phyloP scores from a whole-genome alignment of 2,888 invertebrate genomes.

The Cyclophora albipunctata region DNA sequence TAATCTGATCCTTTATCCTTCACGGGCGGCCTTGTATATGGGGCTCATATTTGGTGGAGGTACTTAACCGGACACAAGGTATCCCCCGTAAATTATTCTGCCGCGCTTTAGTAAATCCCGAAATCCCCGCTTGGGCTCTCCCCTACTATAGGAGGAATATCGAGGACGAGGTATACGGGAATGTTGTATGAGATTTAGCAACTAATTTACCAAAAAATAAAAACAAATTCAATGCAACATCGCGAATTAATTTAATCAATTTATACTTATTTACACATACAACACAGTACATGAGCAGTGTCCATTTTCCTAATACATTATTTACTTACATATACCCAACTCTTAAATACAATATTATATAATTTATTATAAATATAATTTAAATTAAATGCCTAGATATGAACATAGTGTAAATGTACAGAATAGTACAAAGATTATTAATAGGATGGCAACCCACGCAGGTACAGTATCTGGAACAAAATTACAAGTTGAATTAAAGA shows the following conservation, averaged over 20 bases:
- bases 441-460: conserved; percentile 84
- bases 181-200: no score
- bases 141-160: no score
- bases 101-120: no score
- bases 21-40: no score
- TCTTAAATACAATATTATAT: conserved; percentile 12
- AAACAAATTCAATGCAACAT: conserved; percentile 30
- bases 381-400: conserved; percentile 82
- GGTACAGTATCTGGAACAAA: conserved; percentile 82
- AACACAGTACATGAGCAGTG: conserved; percentile 49
- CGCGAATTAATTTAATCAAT: conserved; percentile 57
- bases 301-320: conserved; percentile 41
- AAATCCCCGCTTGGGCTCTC: no score
- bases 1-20: no score
- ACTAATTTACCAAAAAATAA: conserved; percentile 9
- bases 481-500: conserved; percentile 25
- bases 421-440: conserved; percentile 85
- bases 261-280: conserved; percentile 59
- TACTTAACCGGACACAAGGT: no score
- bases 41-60: no score
- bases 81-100: no score
- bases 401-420: conserved; percentile 88
- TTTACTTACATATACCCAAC: conserved; percentile 1
- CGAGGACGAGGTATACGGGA: no score
- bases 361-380: conserved; percentile 21